Evolutionary conservation across 2,797 vertebrate species (phyloP), one percentile per base, ranked within the genome.

Genomic region (Neopelma chrysocephalum): DNA sequence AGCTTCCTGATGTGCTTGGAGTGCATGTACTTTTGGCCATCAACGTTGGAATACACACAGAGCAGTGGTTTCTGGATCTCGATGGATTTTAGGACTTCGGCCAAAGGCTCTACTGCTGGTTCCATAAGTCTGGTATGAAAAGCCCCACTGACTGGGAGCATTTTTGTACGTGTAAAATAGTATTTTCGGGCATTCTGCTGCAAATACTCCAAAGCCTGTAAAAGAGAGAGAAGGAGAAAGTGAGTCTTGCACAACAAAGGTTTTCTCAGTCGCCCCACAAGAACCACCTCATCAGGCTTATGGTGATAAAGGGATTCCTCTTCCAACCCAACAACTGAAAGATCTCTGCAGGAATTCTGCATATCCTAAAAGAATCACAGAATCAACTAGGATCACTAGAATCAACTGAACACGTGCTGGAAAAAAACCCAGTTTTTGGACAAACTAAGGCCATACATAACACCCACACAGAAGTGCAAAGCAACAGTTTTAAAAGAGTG

Each of bases 121-220:
- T 97, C 95, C 99, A 99, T 99, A 89, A 99, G 98, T 22, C 97
- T 91, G 0, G 99, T 99, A 87, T 99, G 99, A 95, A 99, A 99
- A 34, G 98, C 99, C 0, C 99, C 99, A 9, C 99, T 99, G 29
- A 99, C 99, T 0, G 98, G 98, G 47, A 99, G 97, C 90, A 96
- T 94, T 77, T 96, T 98, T 32, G 98, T 94, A 90, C 98, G 98
- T 3, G 75, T 65, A 82, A 99, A 99, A 31, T 98, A 91, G 7
- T 98, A 98, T 83, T 78, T 97, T 17, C 84, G 97, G 2, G 99
- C 98, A 90, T 99, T 99, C 90, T 98, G 90, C 96, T 98, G 98
- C 48, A 99, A 98, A 96, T 99, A 99, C 77, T 98, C 97, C 97
- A 99, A 97, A 10, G 99, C 99, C 99, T 99, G 93, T n/a, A 66